phyloP scores from a whole-genome alignment of 1,140 invertebrate species.

The Eubasilissa regina region DNA sequence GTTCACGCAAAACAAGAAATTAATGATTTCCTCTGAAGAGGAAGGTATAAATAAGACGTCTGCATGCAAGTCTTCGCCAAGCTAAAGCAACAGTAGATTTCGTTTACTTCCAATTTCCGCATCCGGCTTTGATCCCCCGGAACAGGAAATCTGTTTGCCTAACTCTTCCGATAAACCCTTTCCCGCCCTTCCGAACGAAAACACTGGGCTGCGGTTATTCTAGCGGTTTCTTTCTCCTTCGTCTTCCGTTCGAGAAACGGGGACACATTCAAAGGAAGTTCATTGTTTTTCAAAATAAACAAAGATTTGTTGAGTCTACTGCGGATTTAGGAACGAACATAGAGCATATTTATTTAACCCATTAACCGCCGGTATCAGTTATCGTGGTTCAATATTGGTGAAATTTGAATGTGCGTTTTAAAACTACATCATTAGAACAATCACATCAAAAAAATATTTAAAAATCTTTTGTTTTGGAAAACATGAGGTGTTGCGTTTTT shows the following conservation, averaged over 20 bases:
- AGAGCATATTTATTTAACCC: too few species aligned
- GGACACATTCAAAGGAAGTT: neutral
- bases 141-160: conserved; percentile 59
- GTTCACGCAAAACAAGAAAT: too few species aligned
- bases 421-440: too few species aligned
- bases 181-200: conserved; percentile 29
- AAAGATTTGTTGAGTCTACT: neutral
- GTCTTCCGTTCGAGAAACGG: neutral
- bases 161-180: conserved; percentile 53
- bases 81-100: conserved; percentile 37
- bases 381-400: too few species aligned
- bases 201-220: conserved; percentile 11
- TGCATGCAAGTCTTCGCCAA: neutral
- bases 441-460: too few species aligned
- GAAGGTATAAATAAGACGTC: too few species aligned
- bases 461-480: too few species aligned
- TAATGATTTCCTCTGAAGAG: too few species aligned
- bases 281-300: neutral
- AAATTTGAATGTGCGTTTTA: too few species aligned
- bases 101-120: conserved; percentile 57
- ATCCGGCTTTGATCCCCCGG: conserved; percentile 54
- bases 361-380: too few species aligned
- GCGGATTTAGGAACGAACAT: too few species aligned
- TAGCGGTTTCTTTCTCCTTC: conserved; percentile 7
- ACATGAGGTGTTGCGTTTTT: too few species aligned